Base-by-base conservation (phyloP, 2,113 vertebrate genomes). In the Rhineura floridana region DNA sequence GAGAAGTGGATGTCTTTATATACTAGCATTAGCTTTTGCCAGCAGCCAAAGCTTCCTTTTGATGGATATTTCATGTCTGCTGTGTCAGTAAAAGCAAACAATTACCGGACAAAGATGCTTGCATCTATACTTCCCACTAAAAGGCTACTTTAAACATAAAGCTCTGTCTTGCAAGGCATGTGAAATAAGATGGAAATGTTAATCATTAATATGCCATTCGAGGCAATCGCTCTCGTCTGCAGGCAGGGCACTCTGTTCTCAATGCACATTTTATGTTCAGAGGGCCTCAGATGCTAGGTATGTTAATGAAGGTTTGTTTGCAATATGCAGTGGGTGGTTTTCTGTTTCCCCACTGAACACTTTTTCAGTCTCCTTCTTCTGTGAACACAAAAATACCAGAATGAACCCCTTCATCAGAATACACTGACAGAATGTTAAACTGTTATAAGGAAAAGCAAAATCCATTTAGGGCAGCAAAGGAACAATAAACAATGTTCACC, bases 381-480 rank as follows among this genome's bases (percentile, higher is more conserved):
- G 92, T 87, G 87, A 85, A 77, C 80, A 77, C 88, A 90, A 89
- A 90, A 87, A 63, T 28, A 81, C 91, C 85, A 79, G 70, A 82
- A 86, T 91, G 93, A 89, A 67, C 50, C 90, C 86, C 91, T 93
- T 93, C 89, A 93, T 93, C 88, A 13, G 1, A 81, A 63, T 92
- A 3, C 92, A 36, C 50, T 62, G 72, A 90, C 36, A 84, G 91
- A 93, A 91, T 87, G 30, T 78, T 94, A 63, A 90, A 88, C 90
- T 48, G 63, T 88, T 82, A 48, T 48, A 75, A 87, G 86, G 87
- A 92, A 94, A 90, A 90, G 87, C 52, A 91, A 91, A 83, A 94
- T 63, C 44, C 84, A 55, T 87, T 33, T 85, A 59, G 73, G 52
- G 89, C 83, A 73, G 85, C 87, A 91, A 86, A 94, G 50, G 87